Percentiles rank a stretch among this genome's conserved stretches.
Evolutionary conservation across 2,797 vertebrate species (phyloP).

Genomic region (Gobionotothen gibberifrons): DNA sequence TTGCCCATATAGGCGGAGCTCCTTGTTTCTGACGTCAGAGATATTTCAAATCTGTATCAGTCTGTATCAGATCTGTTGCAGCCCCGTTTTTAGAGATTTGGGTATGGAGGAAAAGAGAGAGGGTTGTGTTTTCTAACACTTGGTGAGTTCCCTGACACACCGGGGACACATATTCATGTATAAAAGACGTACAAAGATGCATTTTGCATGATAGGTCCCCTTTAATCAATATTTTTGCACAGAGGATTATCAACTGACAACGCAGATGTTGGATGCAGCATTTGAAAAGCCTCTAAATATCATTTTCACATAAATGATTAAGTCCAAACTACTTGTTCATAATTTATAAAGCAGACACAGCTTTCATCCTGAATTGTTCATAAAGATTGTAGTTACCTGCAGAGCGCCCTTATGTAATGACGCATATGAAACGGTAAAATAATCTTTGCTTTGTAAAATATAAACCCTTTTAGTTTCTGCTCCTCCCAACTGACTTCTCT

Average conservation of each 20-base stretch:
- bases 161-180: too few species aligned
- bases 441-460: conserved; percentile 45
- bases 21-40: too few species aligned
- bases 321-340: conserved; percentile 25
- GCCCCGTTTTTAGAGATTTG: too few species aligned
- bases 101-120: too few species aligned
- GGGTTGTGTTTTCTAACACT: too few species aligned
- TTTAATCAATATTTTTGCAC: neutral
- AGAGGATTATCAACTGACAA: neutral
- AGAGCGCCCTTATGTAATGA: conserved; percentile 47
- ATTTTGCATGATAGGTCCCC: too few species aligned
- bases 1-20: too few species aligned
- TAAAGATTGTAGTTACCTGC: conserved; percentile 32
- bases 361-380: conserved; percentile 29
- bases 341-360: conserved; percentile 36
- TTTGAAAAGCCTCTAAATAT: conserved; percentile 27
- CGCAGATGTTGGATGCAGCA: neutral
- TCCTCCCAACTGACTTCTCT: conserved; percentile 22
- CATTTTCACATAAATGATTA: conserved; percentile 30
- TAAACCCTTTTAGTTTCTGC: conserved; percentile 36
- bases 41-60: too few species aligned
- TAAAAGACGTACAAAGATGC: too few species aligned
- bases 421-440: conserved; percentile 19
- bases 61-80: too few species aligned
- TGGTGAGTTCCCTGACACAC: too few species aligned